Evolutionary conservation across 2,888 invertebrate genomes (phyloP).

Genomic region (Parnassius orleans): DNA sequence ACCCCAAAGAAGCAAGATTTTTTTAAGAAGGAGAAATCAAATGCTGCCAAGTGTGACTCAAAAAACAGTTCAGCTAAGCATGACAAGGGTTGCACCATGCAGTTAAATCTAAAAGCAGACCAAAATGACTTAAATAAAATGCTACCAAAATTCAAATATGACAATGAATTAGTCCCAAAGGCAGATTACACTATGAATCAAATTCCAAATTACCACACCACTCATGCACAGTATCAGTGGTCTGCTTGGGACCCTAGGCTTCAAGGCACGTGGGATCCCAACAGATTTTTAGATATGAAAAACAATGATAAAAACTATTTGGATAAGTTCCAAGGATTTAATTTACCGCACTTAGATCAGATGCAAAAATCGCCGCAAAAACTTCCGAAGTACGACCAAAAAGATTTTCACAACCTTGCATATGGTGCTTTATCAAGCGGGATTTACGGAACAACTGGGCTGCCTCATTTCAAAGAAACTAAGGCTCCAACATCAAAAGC

Average conservation of each 20-base stretch:
- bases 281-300: conserved; percentile 72
- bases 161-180: conserved; percentile 78
- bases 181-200: conserved; percentile 84
- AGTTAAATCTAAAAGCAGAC: conserved; percentile 62
- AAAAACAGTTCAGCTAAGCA: conserved; percentile 68
- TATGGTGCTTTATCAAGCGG: conserved; percentile 69
- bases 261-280: conserved; percentile 77
- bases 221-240: conserved; percentile 83
- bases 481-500: conserved; percentile 63
- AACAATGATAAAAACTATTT: conserved; percentile 79
- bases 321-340: conserved; percentile 82
- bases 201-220: conserved; percentile 84
- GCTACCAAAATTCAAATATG: conserved; percentile 74
- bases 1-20: conserved; percentile 75
- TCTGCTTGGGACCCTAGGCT: conserved; percentile 81
- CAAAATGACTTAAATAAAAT: conserved; percentile 80
- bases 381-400: conserved; percentile 74
- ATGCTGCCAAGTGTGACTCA: conserved; percentile 56
- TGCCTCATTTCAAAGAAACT: conserved; percentile 71
- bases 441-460: conserved; percentile 61
- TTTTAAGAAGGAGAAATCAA: conserved; percentile 77
- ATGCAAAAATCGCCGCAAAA: conserved; percentile 83
- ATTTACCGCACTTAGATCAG: conserved; percentile 80
- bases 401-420: conserved; percentile 72
- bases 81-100: conserved; percentile 66